phyloP scores from a whole-genome alignment of 2,797 vertebrate species.

The Eutrigla gurnardus region DNA sequence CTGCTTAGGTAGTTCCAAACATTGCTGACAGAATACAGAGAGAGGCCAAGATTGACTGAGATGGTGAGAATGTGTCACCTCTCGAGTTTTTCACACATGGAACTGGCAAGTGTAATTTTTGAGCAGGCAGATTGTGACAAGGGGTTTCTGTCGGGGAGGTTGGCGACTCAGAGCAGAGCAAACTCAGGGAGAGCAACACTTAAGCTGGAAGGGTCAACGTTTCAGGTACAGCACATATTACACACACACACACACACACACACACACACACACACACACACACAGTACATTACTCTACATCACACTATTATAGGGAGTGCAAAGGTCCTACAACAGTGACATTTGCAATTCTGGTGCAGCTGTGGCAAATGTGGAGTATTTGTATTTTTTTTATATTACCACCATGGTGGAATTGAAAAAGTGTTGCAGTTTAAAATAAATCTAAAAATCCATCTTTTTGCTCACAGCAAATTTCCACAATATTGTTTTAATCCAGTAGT shows the following conservation, averaged over 20 bases:
- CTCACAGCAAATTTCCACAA: neutral
- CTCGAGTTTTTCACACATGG: conserved; percentile 74
- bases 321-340: conserved; percentile 24
- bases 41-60: conserved; percentile 40
- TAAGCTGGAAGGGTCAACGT: conserved; percentile 57
- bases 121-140: conserved; percentile 67
- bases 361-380: neutral
- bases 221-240: conserved; percentile 51
- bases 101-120: conserved; percentile 73
- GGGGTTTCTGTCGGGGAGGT: conserved; percentile 68
- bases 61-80: conserved; percentile 76
- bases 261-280: neutral
- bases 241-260: neutral
- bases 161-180: conserved; percentile 67
- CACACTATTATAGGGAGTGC: conserved; percentile 5
- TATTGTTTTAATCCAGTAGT: conserved; percentile 10
- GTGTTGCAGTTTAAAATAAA: conserved; percentile 1
- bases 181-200: conserved; percentile 58
- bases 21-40: conserved; percentile 24
- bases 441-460: neutral
- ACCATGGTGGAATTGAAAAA: neutral
- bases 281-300: neutral
- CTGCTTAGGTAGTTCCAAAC: conserved; percentile 21
- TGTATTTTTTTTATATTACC: neutral
- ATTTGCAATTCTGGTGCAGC: neutral